Evolutionary conservation across 2,113 vertebrate species (phyloP), one percentile per base, ranked within the genome.

Genomic region (Meleagris gallopavo): DNA sequence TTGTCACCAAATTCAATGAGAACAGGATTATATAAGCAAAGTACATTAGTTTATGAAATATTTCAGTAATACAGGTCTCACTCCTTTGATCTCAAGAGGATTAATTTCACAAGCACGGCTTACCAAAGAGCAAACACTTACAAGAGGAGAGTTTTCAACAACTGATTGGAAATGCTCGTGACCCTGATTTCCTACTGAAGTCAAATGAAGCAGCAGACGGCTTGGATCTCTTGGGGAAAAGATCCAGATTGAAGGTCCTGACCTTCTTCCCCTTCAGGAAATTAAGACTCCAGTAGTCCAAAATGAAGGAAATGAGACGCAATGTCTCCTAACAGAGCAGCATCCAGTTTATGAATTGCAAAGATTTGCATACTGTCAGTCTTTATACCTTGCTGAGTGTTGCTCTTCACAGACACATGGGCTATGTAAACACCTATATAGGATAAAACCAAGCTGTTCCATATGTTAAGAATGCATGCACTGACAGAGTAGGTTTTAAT

Each of bases 61-160:
- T 89, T 93, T 81, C 86, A 92, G 65, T 79, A 61, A 54, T 41
- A 71, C 29, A 94, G 88, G 73, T 86, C 93, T 86, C 74, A 30
- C 66, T 88, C 40, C 86, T 73, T 30, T 84, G 83, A 72, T 95
- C 83, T 84, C 76, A 25, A 45, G 83, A 69, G 91, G 76, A 91
- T 90, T 88, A 69, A 88, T 91, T 90, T 60, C n/a, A 0, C 82
- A 79, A 86, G 36, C 38, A 21, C 1, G 3, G 40, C 86, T 93
- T 90, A 48, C 62, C 90, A 83, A 81, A 95, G 80, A 93, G 88
- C 83, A 93, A 88, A 93, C 90, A 84, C 62, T 88, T 57, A 43
- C 46, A 70, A 78, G 58, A 78, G n/a, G 54, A 78, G 40, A 40
- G 20, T 91, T 75, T 90, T 87, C 89, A 89, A 58, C 5, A 10